Evolutionary conservation across 2,888 invertebrate species (phyloP).

Genomic region (Dynastes maya): DNA sequence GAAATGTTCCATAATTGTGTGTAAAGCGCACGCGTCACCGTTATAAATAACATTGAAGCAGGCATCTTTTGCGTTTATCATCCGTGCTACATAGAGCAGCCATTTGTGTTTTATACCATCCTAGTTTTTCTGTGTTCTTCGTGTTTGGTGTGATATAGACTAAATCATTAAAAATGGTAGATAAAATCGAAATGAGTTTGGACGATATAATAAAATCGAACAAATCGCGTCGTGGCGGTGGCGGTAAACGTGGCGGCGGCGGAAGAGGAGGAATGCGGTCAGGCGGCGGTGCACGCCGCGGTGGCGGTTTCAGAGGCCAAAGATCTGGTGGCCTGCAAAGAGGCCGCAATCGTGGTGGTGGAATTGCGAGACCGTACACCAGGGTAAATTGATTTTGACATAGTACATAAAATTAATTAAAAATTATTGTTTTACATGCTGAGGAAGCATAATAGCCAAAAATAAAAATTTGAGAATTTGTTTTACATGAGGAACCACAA

Average conservation of each 20-base stretch:
- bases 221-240: slow-evolving; percentile 79
- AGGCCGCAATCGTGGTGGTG: slow-evolving; percentile 83
- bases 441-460: slow-evolving; percentile 57
- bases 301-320: slow-evolving; percentile 69
- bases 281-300: slow-evolving; percentile 72
- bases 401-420: slow-evolving; percentile 44
- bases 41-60: slow-evolving; percentile 32
- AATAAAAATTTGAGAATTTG: slow-evolving; percentile 51
- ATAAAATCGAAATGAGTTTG: slow-evolving; percentile 97
- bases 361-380: slow-evolving; percentile 79
- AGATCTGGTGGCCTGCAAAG: slow-evolving; percentile 73
- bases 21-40: slow-evolving; percentile 31
- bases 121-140: slow-evolving; percentile 7
- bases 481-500: slow-evolving; percentile 60
- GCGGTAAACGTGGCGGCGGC: slow-evolving; percentile 68
- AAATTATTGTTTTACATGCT: slow-evolving; percentile 19
- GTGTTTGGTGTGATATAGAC: not conserved
- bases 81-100: slow-evolving; percentile 1
- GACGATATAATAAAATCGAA: slow-evolving; percentile 96
- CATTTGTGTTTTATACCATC: slow-evolving; percentile 39
- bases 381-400: slow-evolving; percentile 76
- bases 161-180: slow-evolving; percentile 80
- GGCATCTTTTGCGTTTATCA: slow-evolving; percentile 15
- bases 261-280: slow-evolving; percentile 64
- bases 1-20: not conserved